Conservation (phyloP, 2,888 invertebrate genomes). For the Drosophila limbata region DNA sequence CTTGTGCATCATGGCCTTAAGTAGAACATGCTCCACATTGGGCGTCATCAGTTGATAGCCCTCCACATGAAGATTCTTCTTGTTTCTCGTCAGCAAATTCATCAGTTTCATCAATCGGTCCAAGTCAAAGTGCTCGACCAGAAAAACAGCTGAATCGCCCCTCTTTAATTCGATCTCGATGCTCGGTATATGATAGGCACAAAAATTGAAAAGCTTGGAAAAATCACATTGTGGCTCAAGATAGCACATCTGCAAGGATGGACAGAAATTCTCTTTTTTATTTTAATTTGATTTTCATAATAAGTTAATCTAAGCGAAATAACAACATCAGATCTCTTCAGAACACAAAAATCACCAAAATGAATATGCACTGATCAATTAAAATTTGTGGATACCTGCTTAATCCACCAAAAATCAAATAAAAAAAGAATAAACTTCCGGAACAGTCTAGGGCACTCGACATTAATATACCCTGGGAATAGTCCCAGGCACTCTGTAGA, state of each 20-base stretch:
- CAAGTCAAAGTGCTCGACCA: constrained; percentile 90
- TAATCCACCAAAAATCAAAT: no score
- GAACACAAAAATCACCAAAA: neutral
- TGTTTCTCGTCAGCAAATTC: constrained; percentile 87
- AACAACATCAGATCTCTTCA: no score
- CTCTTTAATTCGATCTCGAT: constrained; percentile 91
- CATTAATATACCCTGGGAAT: no score
- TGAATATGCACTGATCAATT: neutral
- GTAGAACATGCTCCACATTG: constrained; percentile 92
- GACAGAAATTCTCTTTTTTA: neutral
- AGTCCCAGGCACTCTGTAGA: no score
- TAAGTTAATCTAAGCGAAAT: no score
- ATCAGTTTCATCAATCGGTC: constrained; percentile 88
- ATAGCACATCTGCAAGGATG: constrained; percentile 87
- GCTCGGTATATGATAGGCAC: constrained; percentile 87
- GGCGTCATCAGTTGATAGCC: constrained; percentile 93
- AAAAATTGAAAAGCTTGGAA: constrained; percentile 89
- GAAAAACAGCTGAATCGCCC: constrained; percentile 91
- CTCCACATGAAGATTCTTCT: constrained; percentile 87
- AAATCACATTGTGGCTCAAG: constrained; percentile 87
- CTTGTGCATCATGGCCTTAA: constrained; percentile 84
- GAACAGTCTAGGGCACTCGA: no score
- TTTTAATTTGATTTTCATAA: no score
- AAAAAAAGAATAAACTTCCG: neutral
- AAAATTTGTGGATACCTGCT: no score